Evolutionary conservation across 1,140 invertebrate species (phyloP).

Genomic region (Paracyclopina nana): DNA sequence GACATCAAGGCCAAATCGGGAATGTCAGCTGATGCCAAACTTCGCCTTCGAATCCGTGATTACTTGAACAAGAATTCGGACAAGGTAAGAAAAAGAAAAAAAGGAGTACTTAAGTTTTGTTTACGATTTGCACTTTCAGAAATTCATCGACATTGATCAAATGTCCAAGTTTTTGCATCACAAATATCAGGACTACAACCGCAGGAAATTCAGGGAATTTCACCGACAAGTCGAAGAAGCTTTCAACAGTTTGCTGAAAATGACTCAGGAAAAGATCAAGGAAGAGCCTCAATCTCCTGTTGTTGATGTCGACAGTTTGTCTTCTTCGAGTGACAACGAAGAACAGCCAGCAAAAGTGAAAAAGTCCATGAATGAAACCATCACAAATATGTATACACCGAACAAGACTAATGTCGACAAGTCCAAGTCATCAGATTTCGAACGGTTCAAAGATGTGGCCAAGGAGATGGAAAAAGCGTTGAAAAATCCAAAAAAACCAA

Average conservation of each 20-base stretch:
- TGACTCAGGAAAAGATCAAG: not conserved
- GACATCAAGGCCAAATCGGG: no score
- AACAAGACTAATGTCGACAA: not conserved
- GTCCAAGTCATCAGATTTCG: not conserved
- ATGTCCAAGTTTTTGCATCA: not conserved
- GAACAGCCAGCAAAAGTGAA: not conserved
- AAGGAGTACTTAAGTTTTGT: no score
- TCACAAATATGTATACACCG: not conserved
- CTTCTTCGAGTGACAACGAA: not conserved
- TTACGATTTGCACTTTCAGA: not conserved
- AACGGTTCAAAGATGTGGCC: no score
- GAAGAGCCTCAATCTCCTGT: not conserved
- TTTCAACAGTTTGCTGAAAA: not conserved
- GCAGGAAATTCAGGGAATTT: slow-evolving; percentile 1
- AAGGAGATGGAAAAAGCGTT: no score
- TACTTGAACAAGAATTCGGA: no score
- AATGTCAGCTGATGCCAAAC: no score
- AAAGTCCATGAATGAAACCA: not conserved
- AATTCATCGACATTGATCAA: slow-evolving; percentile 11
- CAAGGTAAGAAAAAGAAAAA: no score
- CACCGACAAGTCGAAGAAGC: not conserved
- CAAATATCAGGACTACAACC: slow-evolving; percentile 4
- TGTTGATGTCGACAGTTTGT: not conserved
- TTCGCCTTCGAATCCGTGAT: no score
- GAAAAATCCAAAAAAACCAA: no score